phyloP scores from a whole-genome alignment of 2,113 vertebrate species.

The Python bivittatus region DNA sequence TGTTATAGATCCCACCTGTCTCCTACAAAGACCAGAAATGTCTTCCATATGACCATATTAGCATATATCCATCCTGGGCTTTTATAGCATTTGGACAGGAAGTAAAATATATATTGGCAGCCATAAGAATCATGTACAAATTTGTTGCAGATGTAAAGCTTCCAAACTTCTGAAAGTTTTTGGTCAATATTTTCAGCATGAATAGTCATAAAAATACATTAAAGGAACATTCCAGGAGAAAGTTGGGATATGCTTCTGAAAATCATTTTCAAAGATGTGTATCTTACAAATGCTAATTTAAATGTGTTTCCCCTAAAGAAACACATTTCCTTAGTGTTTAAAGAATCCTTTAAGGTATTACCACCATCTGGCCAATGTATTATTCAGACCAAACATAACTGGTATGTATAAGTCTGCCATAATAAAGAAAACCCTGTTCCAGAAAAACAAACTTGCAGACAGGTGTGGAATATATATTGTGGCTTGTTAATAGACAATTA shows the following conservation, averaged over 20 bases:
- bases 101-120: background rate
- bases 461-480: background rate
- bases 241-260: conserved; percentile 12
- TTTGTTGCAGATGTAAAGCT: conserved; percentile 19
- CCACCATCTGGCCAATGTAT: conserved; percentile 7
- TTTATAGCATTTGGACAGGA: background rate
- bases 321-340: conserved; percentile 32
- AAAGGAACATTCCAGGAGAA: conserved; percentile 4
- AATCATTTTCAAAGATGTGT: conserved; percentile 34
- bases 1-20: background rate
- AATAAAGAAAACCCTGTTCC: conserved; percentile 25
- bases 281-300: conserved; percentile 5
- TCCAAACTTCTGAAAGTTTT: conserved; percentile 22
- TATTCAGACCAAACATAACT: conserved; percentile 11
- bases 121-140: background rate
- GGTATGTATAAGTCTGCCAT: conserved; percentile 8
- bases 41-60: background rate
- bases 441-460: background rate
- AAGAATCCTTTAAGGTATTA: conserved; percentile 11
- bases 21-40: background rate
- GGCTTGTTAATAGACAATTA: background rate
- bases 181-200: conserved; percentile 8
- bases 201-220: background rate
- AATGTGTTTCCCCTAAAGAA: conserved; percentile 4
- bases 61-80: background rate